phyloP scores from a whole-genome alignment of 2,888 invertebrate species.

The Apocheima hispidaria region DNA sequence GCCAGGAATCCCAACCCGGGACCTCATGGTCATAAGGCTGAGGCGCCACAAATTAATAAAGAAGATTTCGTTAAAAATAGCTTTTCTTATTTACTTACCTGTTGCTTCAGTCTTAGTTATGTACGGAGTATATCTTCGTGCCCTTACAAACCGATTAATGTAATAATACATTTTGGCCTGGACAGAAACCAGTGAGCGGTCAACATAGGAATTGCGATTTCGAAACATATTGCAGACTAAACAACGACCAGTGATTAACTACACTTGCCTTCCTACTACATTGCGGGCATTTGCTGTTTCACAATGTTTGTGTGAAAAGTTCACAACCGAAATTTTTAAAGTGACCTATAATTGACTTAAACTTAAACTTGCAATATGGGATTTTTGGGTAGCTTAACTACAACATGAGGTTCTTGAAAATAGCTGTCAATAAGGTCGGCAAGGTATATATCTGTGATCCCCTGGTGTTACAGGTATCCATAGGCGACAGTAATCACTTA shows the following conservation, averaged over 20 bases:
- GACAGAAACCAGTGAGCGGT: slow-evolving; percentile 24
- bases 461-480: too few species aligned
- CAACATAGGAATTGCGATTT: slow-evolving; percentile 24
- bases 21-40: too few species aligned
- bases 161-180: slow-evolving; percentile 26
- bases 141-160: slow-evolving; percentile 23
- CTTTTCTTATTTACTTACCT: not conserved
- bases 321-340: not conserved
- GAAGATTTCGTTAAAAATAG: too few species aligned
- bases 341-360: not conserved
- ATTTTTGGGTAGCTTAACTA: too few species aligned
- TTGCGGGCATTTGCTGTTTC: slow-evolving; percentile 9
- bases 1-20: too few species aligned
- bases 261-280: slow-evolving; percentile 13
- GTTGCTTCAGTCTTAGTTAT: slow-evolving; percentile 16
- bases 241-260: slow-evolving; percentile 26
- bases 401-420: too few species aligned
- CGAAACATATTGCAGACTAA: slow-evolving; percentile 29
- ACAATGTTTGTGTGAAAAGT: slow-evolving; percentile 13
- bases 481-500: too few species aligned
- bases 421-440: too few species aligned
- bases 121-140: slow-evolving; percentile 4
- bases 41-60: too few species aligned
- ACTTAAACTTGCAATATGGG: not conserved
- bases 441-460: too few species aligned